phyloP scores from a whole-genome alignment of 2,113 vertebrate species.

The Uria aalge region DNA sequence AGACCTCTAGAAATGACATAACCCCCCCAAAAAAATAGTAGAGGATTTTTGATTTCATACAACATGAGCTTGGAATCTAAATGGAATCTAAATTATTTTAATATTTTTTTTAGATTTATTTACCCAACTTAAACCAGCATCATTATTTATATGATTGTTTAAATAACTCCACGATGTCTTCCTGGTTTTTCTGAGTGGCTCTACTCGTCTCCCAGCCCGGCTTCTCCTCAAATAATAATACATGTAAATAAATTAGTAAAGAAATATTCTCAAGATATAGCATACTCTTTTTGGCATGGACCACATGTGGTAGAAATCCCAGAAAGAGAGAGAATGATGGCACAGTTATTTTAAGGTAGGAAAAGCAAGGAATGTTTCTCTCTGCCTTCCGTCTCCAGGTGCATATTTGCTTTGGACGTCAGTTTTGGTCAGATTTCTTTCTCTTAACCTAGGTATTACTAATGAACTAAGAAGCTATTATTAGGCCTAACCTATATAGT shows the following conservation, averaged over 20 bases:
- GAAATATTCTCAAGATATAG: not conserved
- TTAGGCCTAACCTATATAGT: not conserved
- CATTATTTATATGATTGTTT: not conserved
- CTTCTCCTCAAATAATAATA: not conserved
- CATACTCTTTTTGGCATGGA: not conserved
- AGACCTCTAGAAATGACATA: not conserved
- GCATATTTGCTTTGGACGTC: not conserved
- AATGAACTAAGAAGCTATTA: not conserved
- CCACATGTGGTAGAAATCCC: not conserved
- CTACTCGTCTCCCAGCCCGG: not conserved
- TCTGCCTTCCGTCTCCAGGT: not conserved
- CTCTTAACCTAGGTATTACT: not conserved
- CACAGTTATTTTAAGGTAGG: not conserved
- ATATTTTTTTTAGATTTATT: not conserved
- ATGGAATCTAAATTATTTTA: not conserved
- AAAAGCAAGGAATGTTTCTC: not conserved
- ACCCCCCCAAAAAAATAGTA: rapidly evolving
- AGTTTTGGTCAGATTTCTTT: not conserved
- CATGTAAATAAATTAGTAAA: not conserved
- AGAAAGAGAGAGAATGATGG: not conserved
- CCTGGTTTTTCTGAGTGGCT: not conserved
- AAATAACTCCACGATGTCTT: not conserved
- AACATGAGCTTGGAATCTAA: not conserved
- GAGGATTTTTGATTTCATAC: not conserved
- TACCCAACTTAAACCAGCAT: not conserved